These are phyloP conservation scores for Apomyelois bistriatella DNA, from an alignment of 2,888 invertebrate genomes.

Conservation along the genomic window DNA sequence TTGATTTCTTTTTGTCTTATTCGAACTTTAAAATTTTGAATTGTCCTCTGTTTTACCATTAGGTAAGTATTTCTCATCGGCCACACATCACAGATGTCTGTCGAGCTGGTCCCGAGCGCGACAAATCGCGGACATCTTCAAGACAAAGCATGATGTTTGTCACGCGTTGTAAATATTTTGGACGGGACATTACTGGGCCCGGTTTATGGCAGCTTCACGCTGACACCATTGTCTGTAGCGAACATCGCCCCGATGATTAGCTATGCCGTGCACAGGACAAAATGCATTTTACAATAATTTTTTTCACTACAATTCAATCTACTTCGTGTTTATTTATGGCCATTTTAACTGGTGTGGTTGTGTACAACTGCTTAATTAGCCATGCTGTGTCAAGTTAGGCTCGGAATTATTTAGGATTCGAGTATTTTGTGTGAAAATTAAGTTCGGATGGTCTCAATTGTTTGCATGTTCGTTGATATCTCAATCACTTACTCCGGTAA, in stretches of 20 bases:
- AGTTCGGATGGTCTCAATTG: neutral
- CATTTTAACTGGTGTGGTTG: neutral
- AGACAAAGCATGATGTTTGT: slow-evolving; percentile 70
- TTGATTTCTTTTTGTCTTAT: no score
- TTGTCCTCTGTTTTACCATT: no score
- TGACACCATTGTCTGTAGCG: slow-evolving; percentile 60
- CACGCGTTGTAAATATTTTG: slow-evolving; percentile 78
- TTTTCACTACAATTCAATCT: slow-evolving; percentile 20
- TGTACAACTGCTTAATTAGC: neutral
- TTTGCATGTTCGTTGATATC: no score
- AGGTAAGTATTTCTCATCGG: slow-evolving; percentile 37
- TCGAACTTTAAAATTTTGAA: no score
- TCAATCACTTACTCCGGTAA: no score
- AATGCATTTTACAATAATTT: slow-evolving; percentile 4
- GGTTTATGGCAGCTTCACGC: slow-evolving; percentile 73
- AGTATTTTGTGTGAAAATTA: no score
- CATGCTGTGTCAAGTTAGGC: neutral
- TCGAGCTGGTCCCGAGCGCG: slow-evolving; percentile 47
- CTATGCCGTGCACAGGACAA: slow-evolving; percentile 47
- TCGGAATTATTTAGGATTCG: neutral
- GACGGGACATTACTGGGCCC: slow-evolving; percentile 63
- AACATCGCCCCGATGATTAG: slow-evolving; percentile 56
- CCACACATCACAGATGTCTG: slow-evolving; percentile 50
- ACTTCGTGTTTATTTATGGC: slow-evolving; percentile 1
- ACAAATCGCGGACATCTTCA: slow-evolving; percentile 65